phyloP scores from a whole-genome alignment of 2,888 invertebrate genomes.

The Adineta ricciae region DNA sequence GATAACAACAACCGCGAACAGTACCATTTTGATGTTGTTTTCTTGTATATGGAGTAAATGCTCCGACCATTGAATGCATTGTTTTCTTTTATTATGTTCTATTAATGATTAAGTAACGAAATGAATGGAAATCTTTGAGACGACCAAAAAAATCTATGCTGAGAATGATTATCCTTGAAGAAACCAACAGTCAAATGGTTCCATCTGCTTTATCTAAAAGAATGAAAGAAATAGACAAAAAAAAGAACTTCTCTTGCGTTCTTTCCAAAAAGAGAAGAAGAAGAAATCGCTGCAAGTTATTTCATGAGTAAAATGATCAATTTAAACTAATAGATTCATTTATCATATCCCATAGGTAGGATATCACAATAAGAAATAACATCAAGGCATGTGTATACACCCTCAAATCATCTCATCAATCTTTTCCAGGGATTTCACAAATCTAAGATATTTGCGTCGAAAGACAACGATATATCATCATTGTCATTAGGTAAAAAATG shows the following conservation, averaged over 20 bases:
- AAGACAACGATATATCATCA: too few species aligned
- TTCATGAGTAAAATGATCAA: too few species aligned
- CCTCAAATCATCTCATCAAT: too few species aligned
- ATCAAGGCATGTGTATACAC: too few species aligned
- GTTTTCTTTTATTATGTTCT: background rate
- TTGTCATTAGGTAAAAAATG: too few species aligned
- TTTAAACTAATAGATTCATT: too few species aligned
- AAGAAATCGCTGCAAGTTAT: background rate
- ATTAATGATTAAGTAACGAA: background rate
- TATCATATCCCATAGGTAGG: too few species aligned
- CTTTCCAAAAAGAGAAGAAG: background rate
- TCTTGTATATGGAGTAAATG: background rate
- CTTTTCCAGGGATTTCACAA: too few species aligned
- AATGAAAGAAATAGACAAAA: background rate
- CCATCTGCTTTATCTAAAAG: background rate
- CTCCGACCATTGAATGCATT: conserved; percentile 15
- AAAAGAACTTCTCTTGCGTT: too few species aligned
- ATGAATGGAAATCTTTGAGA: background rate
- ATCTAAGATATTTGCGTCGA: too few species aligned
- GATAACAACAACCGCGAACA: conserved; percentile 18
- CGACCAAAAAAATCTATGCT: background rate
- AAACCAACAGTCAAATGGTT: background rate
- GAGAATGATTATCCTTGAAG: background rate
- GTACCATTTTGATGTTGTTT: background rate
- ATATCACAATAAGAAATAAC: too few species aligned